Conservation (phyloP, 2,797 vertebrate genomes). For the Meriones psammophilus region DNA sequence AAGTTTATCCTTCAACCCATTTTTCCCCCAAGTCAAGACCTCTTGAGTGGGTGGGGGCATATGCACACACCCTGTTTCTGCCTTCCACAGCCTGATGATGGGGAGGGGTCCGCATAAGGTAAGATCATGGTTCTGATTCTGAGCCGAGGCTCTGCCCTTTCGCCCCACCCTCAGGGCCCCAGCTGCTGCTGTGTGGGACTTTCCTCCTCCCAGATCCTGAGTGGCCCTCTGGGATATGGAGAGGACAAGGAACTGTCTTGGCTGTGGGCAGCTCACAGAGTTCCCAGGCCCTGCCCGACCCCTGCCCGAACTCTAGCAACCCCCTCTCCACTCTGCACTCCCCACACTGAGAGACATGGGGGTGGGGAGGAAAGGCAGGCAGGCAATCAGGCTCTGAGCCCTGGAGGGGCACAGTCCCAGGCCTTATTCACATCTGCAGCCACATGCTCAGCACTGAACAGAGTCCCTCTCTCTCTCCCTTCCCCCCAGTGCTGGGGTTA, state of each 20-base stretch:
- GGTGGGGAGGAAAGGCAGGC: not conserved
- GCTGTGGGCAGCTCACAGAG: constrained; percentile 76
- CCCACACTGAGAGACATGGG: not conserved
- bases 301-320: constrained; percentile 49
- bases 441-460: not conserved
- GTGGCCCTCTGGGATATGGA: constrained; percentile 73
- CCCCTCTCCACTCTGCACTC: not conserved
- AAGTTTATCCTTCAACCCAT: not conserved
- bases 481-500: too few species aligned
- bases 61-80: not conserved
- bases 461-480: not conserved
- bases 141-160: constrained; percentile 3
- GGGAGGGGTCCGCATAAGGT: not conserved
- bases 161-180: not conserved
- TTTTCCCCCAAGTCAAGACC: not conserved
- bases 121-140: not conserved
- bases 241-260: constrained; percentile 65
- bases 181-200: constrained; percentile 55
- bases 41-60: not conserved
- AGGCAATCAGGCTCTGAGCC: not conserved
- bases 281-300: constrained; percentile 81
- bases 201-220: constrained; percentile 64
- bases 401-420: not conserved
- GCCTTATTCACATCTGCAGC: constrained; percentile 6
- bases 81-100: not conserved